Conservation (phyloP, 92 coral and sea anemone genomes). For the Paragorgia papillata region DNA sequence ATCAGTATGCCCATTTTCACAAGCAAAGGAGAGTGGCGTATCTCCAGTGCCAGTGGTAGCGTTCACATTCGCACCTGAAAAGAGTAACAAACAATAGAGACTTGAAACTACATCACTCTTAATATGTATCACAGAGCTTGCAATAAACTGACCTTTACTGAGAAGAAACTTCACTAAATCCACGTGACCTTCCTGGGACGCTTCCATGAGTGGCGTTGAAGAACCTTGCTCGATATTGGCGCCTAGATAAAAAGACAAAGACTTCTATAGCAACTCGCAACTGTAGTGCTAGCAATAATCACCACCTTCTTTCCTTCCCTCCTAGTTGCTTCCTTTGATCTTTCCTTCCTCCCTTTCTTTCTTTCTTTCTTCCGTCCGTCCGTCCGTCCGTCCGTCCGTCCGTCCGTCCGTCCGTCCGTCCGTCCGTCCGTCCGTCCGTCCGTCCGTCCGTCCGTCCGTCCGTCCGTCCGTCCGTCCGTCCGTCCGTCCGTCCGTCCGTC, state of each 20-base stretch:
- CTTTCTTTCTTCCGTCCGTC: too few species aligned
- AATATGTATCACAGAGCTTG: background rate
- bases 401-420: too few species aligned
- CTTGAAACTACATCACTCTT: background rate
- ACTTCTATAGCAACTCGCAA: too few species aligned
- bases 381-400: too few species aligned
- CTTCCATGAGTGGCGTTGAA: conserved; percentile 99
- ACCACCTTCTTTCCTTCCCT: too few species aligned
- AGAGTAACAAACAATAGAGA: background rate
- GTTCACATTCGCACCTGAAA: conserved; percentile 84
- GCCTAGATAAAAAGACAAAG: conserved; percentile 66
- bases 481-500: too few species aligned
- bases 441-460: too few species aligned
- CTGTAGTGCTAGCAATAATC: too few species aligned
- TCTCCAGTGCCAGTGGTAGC: conserved; percentile 98
- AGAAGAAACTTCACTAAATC: conserved; percentile 93
- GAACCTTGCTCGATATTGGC: conserved; percentile 99
- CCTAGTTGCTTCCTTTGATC: too few species aligned
- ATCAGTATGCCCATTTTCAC: conserved; percentile 99
- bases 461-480: too few species aligned
- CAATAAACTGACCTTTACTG: conserved; percentile 68
- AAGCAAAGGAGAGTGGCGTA: conserved; percentile 95
- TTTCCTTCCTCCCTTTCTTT: too few species aligned
- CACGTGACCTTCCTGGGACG: conserved; percentile 98
- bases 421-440: too few species aligned